Conservation (phyloP, 1,140 invertebrate species). For the Pogonomyrmex californicus region DNA sequence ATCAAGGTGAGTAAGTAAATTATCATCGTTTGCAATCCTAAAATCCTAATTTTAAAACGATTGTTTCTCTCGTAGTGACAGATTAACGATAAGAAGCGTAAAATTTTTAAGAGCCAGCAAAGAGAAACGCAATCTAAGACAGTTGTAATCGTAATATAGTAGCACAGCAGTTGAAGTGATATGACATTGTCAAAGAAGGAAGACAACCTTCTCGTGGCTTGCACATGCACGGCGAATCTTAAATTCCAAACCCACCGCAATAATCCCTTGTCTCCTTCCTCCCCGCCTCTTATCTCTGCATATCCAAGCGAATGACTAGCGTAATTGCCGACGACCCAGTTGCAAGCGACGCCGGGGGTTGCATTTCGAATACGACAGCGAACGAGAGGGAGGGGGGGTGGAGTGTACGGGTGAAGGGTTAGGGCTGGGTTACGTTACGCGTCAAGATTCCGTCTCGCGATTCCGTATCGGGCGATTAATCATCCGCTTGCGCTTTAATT, state of each 20-base stretch:
- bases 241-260: constrained; percentile 54
- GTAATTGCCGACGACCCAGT: constrained; percentile 58
- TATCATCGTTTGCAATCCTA: background rate
- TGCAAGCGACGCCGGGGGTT: constrained; percentile 51
- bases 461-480: constrained; percentile 58
- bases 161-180: background rate
- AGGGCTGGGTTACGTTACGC: constrained; percentile 29
- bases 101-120: constrained; percentile 6
- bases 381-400: too few relatives aligned
- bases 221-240: constrained; percentile 46
- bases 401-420: background rate
- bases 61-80: background rate
- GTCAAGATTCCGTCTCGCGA: constrained; percentile 55
- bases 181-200: background rate
- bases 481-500: constrained; percentile 58
- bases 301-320: constrained; percentile 60
- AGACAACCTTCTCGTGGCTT: constrained; percentile 14
- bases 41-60: background rate
- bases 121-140: background rate
- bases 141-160: background rate
- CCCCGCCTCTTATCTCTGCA: background rate
- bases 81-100: background rate
- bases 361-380: constrained; percentile 53
- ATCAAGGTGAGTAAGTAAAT: background rate
- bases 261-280: background rate